phyloP scores from a whole-genome alignment of 1,140 invertebrate genomes.

The Bombus vancouverensis region DNA sequence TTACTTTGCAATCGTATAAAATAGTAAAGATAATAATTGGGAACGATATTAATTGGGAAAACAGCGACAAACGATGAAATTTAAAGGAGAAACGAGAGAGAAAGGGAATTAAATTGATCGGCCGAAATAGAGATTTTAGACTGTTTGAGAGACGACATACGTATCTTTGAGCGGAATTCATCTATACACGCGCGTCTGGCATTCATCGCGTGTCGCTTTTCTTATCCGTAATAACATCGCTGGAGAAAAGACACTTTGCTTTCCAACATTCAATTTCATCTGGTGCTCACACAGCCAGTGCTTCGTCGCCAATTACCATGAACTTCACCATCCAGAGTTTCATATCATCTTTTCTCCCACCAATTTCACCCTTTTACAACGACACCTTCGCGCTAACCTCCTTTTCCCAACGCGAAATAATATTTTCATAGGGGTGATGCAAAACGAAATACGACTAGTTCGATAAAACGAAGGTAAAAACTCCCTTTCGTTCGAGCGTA shows the following conservation, averaged over 20 bases:
- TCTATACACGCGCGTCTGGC: neutral
- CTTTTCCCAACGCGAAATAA: conserved; percentile 13
- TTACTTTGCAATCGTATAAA: neutral
- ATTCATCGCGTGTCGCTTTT: conserved; percentile 19
- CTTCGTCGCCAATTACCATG: conserved; percentile 25
- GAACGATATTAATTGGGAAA: neutral
- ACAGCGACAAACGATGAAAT: neutral
- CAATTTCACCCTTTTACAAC: neutral
- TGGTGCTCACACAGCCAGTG: neutral
- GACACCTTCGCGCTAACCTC: neutral
- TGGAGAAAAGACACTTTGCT: conserved; percentile 21
- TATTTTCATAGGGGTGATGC: neutral
- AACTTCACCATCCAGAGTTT: no score
- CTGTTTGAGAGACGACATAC: neutral
- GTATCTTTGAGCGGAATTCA: conserved; percentile 6
- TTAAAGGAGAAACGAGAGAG: neutral
- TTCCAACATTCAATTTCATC: conserved; percentile 37
- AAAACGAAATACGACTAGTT: neutral
- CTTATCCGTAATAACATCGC: conserved; percentile 35
- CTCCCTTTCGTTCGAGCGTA: no score
- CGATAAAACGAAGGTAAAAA: neutral
- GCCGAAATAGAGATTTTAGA: neutral
- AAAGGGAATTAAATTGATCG: conserved; percentile 12
- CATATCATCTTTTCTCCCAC: neutral
- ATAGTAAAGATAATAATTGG: no score